A percentile compares a stretch with the other conserved stretches of the same genome.
Evolutionary conservation across 2,888 invertebrate genomes (phyloP).

Genomic region (Thumatha senex): DNA sequence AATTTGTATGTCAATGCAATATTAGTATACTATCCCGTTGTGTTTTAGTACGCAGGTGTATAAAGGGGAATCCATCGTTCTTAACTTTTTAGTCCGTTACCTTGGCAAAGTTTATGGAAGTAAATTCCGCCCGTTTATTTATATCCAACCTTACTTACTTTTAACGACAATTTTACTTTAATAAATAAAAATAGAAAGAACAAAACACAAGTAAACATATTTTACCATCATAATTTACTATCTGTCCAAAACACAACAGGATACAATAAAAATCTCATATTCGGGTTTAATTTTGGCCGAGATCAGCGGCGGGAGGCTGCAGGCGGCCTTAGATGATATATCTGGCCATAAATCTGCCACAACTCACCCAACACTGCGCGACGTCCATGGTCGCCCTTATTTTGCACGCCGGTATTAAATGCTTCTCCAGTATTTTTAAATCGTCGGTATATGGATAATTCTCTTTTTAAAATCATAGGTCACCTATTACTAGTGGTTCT

Average conservation of each 20-base stretch:
- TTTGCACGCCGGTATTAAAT: constrained; percentile 34
- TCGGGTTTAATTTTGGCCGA: constrained; percentile 28
- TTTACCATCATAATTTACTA: constrained; percentile 5
- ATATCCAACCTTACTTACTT: neutral
- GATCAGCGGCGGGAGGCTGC: constrained; percentile 17
- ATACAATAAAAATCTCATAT: constrained; percentile 18
- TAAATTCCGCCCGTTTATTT: neutral
- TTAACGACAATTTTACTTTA: neutral
- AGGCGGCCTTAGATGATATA: constrained; percentile 66
- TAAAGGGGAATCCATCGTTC: no score
- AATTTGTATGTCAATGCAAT: no score
- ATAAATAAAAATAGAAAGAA: neutral
- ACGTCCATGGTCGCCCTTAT: constrained; percentile 26
- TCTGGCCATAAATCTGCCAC: constrained; percentile 70
- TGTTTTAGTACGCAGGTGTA: no score
- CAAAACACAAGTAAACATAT: neutral
- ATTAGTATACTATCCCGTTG: no score
- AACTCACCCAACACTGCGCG: constrained; percentile 42
- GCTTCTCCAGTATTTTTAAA: constrained; percentile 30
- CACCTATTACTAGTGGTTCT: no score
- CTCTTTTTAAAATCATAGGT: neutral
- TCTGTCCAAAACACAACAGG: constrained; percentile 12
- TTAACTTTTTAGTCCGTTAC: no score
- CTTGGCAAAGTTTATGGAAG: neutral
- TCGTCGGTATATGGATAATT: constrained; percentile 9